Percentiles rank a stretch among this genome's conserved stretches.
Evolutionary conservation across 2,113 vertebrate genomes (phyloP).

Genomic region (Loxodonta africana): DNA sequence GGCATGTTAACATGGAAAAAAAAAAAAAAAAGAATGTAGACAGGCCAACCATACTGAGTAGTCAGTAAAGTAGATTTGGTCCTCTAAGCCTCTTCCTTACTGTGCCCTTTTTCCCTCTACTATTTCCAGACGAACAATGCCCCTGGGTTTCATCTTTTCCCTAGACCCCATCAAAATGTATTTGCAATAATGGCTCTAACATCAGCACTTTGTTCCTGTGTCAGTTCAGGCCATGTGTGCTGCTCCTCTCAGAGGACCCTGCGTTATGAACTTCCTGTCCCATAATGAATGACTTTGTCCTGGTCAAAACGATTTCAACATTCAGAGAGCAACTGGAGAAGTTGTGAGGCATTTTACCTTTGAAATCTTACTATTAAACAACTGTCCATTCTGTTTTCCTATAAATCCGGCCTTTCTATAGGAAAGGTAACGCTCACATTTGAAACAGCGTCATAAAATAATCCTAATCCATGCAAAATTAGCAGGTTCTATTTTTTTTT

Average conservation of each 20-base stretch:
- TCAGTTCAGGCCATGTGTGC: background rate
- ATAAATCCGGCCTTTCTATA: background rate
- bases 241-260: background rate
- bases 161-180: background rate
- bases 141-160: background rate
- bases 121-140: background rate
- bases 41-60: background rate
- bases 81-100: background rate
- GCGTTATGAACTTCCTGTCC: background rate
- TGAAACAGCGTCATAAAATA: slow-evolving; percentile 25
- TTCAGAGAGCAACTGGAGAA: background rate
- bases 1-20: background rate
- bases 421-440: background rate
- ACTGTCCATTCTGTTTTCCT: background rate
- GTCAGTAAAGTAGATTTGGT: background rate
- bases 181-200: background rate
- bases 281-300: background rate
- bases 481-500: background rate
- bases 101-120: background rate
- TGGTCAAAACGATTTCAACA: background rate
- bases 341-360: background rate
- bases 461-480: background rate
- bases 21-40: background rate
- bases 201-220: background rate
- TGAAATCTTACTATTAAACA: slow-evolving; percentile 31